Evolutionary conservation across 2,113 vertebrate genomes (phyloP), one percentile per base, ranked within the genome.

Genomic region (Tragelaphus strepsiceros): DNA sequence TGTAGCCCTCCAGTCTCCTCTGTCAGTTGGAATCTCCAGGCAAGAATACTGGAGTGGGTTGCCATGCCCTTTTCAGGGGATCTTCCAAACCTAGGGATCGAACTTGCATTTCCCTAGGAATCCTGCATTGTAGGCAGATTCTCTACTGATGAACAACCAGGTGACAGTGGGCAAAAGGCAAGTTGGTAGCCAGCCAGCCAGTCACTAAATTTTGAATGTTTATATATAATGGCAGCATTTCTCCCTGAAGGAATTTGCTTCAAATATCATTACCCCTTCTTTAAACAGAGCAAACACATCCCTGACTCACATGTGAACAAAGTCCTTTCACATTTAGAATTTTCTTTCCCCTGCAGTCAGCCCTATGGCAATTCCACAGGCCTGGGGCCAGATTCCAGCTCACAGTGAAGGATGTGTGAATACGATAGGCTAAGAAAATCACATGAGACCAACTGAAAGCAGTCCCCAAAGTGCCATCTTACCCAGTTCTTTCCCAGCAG

Each of bases 311-410:
- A 97, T 92, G 62, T 89, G 96, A 97, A 97, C 94, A 85, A 91
- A 98, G 64, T 97, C 64, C 96, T 97, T 96, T 97, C 94, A 96
- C 77, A 94, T 96, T 97, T 95, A 59, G n/a, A 82, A 89, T 96
- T 98, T 95, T 94, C 81, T 95, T 97, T 87, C 86, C 88, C 78
- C 90, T 96, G 54, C 64, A 92, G 92, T 94, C 64, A 94, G 78
- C 81, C 94, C 95, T 86, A 46, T 90, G 64, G 94, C 94, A 95
- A 85, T 90, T 88, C 59, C 59, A 82, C 74, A 94, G 84, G 94
- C 88, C 43, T 51, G 51, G 46, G 51, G 90, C 95, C 97, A 93
- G 95, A 83, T 96, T 95, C 51, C 46, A 94, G 86, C 78, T 96
- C 92, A 13, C 7, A 78, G 54, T 93, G 71, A 82, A 95, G 78